phyloP scores from a whole-genome alignment of 2,888 invertebrate genomes.

The Drosophila kuntzei region DNA sequence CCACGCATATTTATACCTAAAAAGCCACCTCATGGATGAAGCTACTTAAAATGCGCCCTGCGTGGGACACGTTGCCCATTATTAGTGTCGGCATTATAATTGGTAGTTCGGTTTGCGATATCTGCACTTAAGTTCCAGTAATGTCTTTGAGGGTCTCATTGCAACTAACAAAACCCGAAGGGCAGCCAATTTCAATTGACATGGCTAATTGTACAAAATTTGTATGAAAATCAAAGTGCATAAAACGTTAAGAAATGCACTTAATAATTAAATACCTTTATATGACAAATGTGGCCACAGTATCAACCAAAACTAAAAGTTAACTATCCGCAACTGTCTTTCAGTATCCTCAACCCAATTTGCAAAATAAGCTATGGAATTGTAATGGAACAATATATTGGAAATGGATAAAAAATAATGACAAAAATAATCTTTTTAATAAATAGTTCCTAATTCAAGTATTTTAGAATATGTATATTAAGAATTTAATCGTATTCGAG shows the following conservation, averaged over 20 bases:
- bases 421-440: too few species aligned
- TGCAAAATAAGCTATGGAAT: neutral
- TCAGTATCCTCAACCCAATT: neutral
- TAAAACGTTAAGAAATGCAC: conserved; percentile 23
- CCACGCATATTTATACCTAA: conserved; percentile 65
- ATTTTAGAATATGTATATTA: too few species aligned
- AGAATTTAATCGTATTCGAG: too few species aligned
- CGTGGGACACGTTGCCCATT: conserved; percentile 52
- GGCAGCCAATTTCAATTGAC: conserved; percentile 63
- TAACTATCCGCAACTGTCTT: neutral
- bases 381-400: neutral
- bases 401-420: neutral
- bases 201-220: conserved; percentile 47
- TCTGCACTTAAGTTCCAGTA: conserved; percentile 39
- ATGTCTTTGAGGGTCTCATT: conserved; percentile 55
- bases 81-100: conserved; percentile 66
- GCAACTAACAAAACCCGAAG: conserved; percentile 65
- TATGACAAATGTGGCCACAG: neutral
- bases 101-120: conserved; percentile 23
- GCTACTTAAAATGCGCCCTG: conserved; percentile 61
- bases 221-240: conserved; percentile 35
- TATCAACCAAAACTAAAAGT: neutral
- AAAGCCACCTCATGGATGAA: conserved; percentile 3
- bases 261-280: conserved; percentile 1
- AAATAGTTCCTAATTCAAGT: too few species aligned